A percentile compares a stretch with the other conserved stretches of the same genome.
Evolutionary conservation across 2,888 invertebrate species (phyloP).

Genomic region (Drosophila koepferae): DNA sequence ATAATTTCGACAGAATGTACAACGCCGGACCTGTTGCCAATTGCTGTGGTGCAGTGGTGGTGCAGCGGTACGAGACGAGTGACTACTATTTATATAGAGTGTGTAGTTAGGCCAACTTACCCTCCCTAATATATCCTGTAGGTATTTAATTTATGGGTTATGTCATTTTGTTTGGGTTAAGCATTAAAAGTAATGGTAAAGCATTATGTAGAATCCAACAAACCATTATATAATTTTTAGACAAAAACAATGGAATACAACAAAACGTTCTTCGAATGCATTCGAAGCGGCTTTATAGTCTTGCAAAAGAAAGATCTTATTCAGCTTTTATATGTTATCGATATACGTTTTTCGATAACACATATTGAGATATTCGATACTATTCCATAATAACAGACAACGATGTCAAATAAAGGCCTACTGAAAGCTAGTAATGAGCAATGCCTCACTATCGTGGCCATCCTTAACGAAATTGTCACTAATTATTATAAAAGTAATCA

Average conservation of each 20-base stretch:
- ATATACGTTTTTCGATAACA: not conserved
- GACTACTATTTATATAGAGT: conserved; percentile 36
- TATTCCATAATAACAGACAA: not conserved
- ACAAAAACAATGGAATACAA: conserved; percentile 16
- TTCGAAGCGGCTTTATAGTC: conserved; percentile 13
- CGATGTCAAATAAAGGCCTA: not conserved
- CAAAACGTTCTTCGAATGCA: conserved; percentile 18
- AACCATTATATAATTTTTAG: conserved; percentile 9
- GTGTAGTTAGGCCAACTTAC: conserved; percentile 83
- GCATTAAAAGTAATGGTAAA: conserved; percentile 65
- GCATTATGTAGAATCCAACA: conserved; percentile 43
- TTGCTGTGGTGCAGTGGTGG: conserved; percentile 46
- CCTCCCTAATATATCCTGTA: conserved; percentile 86
- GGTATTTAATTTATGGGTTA: conserved; percentile 61
- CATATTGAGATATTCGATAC: not conserved
- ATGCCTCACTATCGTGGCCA: not conserved
- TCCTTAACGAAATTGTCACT: not conserved
- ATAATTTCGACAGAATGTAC: conserved; percentile 54
- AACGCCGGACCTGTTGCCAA: conserved; percentile 51
- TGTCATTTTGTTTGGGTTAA: conserved; percentile 66
- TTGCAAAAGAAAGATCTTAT: conserved; percentile 17
- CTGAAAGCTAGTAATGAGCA: not conserved
- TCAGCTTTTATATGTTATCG: not conserved
- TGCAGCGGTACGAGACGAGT: conserved; percentile 40
- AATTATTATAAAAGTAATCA: no score